Percentiles rank a stretch among this genome's conserved stretches.
Conservation (phyloP, 2,113 vertebrate species). For the Thunnus thynnus region DNA sequence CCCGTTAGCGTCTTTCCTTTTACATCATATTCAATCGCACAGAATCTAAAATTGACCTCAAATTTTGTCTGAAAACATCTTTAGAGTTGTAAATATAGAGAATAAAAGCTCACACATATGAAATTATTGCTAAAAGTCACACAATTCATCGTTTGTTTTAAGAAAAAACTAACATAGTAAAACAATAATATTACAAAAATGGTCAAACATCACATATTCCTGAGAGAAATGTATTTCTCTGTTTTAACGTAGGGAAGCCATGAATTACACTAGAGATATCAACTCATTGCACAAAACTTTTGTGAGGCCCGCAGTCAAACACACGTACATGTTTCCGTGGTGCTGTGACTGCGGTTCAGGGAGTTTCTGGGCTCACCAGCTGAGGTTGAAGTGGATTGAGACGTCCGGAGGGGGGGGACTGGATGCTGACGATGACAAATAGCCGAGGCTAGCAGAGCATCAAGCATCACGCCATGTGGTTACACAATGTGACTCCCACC, state of each 20-base stretch:
- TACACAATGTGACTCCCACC: constrained; percentile 55
- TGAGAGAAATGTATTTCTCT: neutral
- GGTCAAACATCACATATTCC: neutral
- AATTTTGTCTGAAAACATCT: too few relatives aligned
- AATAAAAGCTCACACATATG: too few relatives aligned
- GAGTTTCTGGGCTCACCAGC: constrained; percentile 30
- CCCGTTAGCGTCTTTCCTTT: too few relatives aligned
- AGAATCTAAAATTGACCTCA: too few relatives aligned
- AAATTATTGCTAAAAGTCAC: neutral
- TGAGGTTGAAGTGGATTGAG: constrained; percentile 31
- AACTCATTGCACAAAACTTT: constrained; percentile 36
- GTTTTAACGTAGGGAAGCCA: neutral
- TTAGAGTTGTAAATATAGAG: too few relatives aligned
- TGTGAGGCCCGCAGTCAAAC: constrained; percentile 28
- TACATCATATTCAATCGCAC: too few relatives aligned
- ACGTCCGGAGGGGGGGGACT: constrained; percentile 50
- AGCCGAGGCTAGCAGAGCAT: constrained; percentile 55
- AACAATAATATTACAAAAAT: too few relatives aligned
- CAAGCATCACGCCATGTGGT: constrained; percentile 54
- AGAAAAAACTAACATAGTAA: too few relatives aligned
- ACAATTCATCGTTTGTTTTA: too few relatives aligned
- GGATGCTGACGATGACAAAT: constrained; percentile 70
- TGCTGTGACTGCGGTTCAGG: constrained; percentile 27
- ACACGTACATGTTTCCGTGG: constrained; percentile 7
- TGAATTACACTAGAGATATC: constrained; percentile 25